Base-by-base conservation (phyloP, 2,888 invertebrate species). In the Matsumyia berberina region DNA sequence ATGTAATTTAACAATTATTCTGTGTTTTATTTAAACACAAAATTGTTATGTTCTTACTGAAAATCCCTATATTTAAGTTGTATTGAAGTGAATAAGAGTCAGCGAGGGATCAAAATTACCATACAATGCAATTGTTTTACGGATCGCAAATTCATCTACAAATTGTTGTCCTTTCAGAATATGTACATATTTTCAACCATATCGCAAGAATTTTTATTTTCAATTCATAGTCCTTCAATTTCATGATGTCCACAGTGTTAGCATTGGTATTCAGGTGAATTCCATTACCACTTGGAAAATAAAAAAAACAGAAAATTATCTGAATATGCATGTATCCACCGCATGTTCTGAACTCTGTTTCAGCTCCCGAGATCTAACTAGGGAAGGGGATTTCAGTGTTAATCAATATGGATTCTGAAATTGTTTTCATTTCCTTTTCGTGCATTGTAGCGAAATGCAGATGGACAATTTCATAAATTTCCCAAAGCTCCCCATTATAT, bases 381-480 rank as follows among this genome's bases (percentile, higher is more conserved):
- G 19, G n/a, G 37, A 19, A 44, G 15, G 4, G 11, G 58, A n/a
- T 44, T 57, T 49, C 66, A 49, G 37, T 73, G 79, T 79, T 79
- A 58, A 80, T 80, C 58, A 80, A 80, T 79, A 72, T 66, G 79
- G 55, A 79, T 73, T 60, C 58, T 44, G 58, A 67, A 80, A 73
- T 60, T 73, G 73, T 73, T 79, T 58, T 79, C 49, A 57, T 77
- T 62, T 39, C 11, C 29, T 44, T 35, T 58, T 64, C 11, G 4
- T 67, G 53, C 24, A 57, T 60, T 39, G 37, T 29, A 35, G 17
- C 24, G 53, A 62, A 39, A 57, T 60, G 15, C 79, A 80, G 79
- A 66, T 80, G 73, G 51, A 60, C 67, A 73, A 37, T 53, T 67
- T 80, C 53, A 80, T 73, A 79, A 80, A 80, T 73, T 73, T 80